A percentile compares a stretch with the other conserved stretches of the same genome.
Conservation (phyloP, 1,140 invertebrate species). For the Cydia strobilella region DNA sequence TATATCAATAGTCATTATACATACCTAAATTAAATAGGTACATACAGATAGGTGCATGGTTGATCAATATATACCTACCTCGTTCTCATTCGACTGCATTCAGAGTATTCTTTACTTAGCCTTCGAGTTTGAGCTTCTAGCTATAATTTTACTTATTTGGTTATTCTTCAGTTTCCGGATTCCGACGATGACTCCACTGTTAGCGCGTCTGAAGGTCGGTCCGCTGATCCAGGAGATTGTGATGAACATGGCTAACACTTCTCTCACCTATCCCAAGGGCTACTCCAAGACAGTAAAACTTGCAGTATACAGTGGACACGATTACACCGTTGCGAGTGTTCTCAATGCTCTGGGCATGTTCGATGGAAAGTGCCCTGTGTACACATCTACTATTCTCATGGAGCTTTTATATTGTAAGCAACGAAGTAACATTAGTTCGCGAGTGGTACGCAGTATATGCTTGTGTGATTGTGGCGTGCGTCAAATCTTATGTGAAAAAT, state of each 20-base stretch:
- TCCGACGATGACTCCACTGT: constrained; percentile 73
- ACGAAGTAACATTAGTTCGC: not conserved
- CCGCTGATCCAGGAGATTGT: constrained; percentile 85
- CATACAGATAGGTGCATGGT: too few relatives aligned
- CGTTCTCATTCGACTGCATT: too few relatives aligned
- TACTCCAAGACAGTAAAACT: constrained; percentile 81
- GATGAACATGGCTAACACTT: constrained; percentile 76
- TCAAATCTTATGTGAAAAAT: too few relatives aligned
- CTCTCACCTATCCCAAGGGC: constrained; percentile 68
- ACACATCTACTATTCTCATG: constrained; percentile 85
- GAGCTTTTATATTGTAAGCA: constrained; percentile 82
- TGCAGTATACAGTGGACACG: constrained; percentile 90
- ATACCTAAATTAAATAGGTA: too few relatives aligned
- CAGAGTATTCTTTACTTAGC: too few relatives aligned
- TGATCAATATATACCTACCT: too few relatives aligned
- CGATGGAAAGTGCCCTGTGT: constrained; percentile 87
- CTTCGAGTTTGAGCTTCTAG: constrained; percentile 27
- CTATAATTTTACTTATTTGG: constrained; percentile 35
- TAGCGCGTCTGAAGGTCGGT: constrained; percentile 82
- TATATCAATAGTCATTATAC: too few relatives aligned
- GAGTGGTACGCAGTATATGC: too few relatives aligned
- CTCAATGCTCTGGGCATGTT: constrained; percentile 88
- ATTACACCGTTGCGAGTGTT: constrained; percentile 89
- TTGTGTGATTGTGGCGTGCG: too few relatives aligned
- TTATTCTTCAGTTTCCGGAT: constrained; percentile 73